These are phyloP conservation scores for Eueides isabella DNA, from an alignment of 1,140 invertebrate species.

Conservation along the genomic window DNA sequence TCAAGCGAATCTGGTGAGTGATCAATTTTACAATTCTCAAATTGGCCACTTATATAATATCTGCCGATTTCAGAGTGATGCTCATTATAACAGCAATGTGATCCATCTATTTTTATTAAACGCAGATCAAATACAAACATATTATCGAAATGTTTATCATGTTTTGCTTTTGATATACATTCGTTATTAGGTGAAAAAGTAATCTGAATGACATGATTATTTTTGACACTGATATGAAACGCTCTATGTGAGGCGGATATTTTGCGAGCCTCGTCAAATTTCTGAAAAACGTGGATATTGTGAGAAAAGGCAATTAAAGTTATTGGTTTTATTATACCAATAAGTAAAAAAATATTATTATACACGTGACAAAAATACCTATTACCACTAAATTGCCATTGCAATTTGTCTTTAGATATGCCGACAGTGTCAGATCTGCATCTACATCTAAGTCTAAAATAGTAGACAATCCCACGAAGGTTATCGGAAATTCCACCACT, in stretches of 20 bases:
- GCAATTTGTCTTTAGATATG: constrained; percentile 67
- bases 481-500: constrained; percentile 67
- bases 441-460: constrained; percentile 56
- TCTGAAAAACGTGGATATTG: constrained; percentile 49
- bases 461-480: constrained; percentile 64
- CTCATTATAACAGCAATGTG: constrained; percentile 65
- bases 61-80: constrained; percentile 68
- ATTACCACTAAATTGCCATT: constrained; percentile 62
- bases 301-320: neutral
- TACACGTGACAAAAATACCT: too few species aligned
- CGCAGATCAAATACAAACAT: constrained; percentile 70
- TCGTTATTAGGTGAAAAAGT: constrained; percentile 66
- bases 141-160: constrained; percentile 50
- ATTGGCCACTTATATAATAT: constrained; percentile 71
- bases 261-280: constrained; percentile 68
- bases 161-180: constrained; percentile 64
- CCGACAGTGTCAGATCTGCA: constrained; percentile 55
- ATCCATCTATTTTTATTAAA: constrained; percentile 65
- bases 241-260: constrained; percentile 69
- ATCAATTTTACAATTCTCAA: constrained; percentile 60
- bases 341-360: too few species aligned
- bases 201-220: constrained; percentile 55
- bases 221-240: constrained; percentile 50
- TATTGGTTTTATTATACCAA: neutral
- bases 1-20: constrained; percentile 60